Conservation (phyloP, 1,140 invertebrate genomes). For the Macrosteles quadrilineatus region DNA sequence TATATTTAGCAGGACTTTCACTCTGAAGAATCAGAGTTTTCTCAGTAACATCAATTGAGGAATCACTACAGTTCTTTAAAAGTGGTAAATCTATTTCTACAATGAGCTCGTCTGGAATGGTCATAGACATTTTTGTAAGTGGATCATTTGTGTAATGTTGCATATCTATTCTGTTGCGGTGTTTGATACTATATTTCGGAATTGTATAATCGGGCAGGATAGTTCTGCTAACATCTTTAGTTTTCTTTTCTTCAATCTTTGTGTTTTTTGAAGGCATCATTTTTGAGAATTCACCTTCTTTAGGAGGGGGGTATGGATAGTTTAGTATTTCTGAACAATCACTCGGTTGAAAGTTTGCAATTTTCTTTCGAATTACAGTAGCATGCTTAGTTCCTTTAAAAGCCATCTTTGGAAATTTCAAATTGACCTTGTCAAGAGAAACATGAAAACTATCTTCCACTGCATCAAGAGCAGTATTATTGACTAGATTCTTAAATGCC, state of each 20-base stretch:
- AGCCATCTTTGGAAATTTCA: conserved; percentile 77
- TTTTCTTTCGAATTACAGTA: conserved; percentile 72
- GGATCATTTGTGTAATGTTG: conserved; percentile 74
- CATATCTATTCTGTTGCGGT: conserved; percentile 79
- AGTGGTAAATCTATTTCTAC: conserved; percentile 80
- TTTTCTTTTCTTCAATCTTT: conserved; percentile 24
- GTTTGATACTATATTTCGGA: conserved; percentile 80
- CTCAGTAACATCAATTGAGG: conserved; percentile 79
- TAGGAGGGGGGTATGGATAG: conserved; percentile 40
- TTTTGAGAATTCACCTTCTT: not conserved
- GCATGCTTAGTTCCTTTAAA: conserved; percentile 77
- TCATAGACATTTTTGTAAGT: conserved; percentile 67
- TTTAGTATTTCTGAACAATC: conserved; percentile 43
- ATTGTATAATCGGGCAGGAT: conserved; percentile 57
- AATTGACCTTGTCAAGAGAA: conserved; percentile 75
- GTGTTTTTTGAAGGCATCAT: not conserved
- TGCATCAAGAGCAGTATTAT: conserved; percentile 82
- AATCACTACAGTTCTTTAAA: conserved; percentile 69
- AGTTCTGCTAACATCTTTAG: no score
- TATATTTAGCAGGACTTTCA: conserved; percentile 79
- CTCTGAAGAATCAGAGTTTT: conserved; percentile 69
- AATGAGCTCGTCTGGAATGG: conserved; percentile 76
- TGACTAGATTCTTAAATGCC: conserved; percentile 74
- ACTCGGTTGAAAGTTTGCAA: conserved; percentile 44
- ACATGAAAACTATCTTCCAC: conserved; percentile 78